A percentile compares a stretch with the other conserved stretches of the same genome.
These are phyloP conservation scores for Endotricha flammealis DNA, from an alignment of 2,888 invertebrate genomes.

Conservation along the genomic window DNA sequence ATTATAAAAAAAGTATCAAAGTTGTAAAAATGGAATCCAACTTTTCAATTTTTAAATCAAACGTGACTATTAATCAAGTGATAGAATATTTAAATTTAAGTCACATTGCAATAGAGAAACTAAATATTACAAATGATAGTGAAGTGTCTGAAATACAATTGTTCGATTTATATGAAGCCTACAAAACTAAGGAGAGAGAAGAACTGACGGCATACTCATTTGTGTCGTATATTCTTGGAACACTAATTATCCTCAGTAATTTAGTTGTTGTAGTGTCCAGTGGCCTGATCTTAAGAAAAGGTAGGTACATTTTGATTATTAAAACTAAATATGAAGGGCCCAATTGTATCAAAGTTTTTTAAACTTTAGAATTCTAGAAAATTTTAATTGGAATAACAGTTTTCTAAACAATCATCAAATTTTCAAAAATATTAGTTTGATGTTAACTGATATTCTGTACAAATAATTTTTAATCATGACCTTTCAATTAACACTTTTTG, in stretches of 20 bases:
- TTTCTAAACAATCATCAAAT: too few species aligned
- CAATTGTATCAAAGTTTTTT: too few species aligned
- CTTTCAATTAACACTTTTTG: too few species aligned
- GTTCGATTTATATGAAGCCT: constrained; percentile 53
- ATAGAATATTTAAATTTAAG: constrained; percentile 41
- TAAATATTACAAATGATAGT: constrained; percentile 43
- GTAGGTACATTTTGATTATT: constrained; percentile 61
- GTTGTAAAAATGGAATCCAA: constrained; percentile 25
- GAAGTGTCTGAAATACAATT: constrained; percentile 37
- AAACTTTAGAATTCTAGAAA: too few species aligned
- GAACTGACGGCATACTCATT: constrained; percentile 70
- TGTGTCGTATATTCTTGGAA: constrained; percentile 75
- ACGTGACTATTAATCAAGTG: constrained; percentile 38
- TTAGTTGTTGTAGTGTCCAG: constrained; percentile 82
- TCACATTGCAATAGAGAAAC: constrained; percentile 17
- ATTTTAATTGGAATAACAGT: too few species aligned
- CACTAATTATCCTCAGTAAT: constrained; percentile 77
- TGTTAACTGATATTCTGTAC: too few species aligned
- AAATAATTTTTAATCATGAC: too few species aligned
- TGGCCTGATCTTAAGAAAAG: constrained; percentile 80
- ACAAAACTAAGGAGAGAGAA: constrained; percentile 47
- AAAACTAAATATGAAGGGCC: too few species aligned
- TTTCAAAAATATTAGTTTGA: too few species aligned
- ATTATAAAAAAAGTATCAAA: constrained; percentile 1
- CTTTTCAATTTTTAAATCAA: constrained; percentile 24